Evolutionary conservation across 2,113 vertebrate genomes (phyloP).

Genomic region (Genyomyrus donnyi): DNA sequence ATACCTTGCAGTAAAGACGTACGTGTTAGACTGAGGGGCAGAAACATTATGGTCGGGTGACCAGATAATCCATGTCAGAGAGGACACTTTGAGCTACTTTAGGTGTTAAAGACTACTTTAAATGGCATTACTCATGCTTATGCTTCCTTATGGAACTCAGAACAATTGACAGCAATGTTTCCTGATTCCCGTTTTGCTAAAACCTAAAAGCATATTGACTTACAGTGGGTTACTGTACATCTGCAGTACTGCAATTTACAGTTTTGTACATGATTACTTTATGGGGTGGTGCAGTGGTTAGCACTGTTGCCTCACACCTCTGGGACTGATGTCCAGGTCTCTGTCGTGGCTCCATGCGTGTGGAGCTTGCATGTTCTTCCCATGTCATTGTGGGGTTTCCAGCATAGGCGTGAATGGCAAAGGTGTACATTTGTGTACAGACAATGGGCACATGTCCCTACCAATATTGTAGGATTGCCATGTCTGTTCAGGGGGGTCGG

Average conservation of each 20-base stretch:
- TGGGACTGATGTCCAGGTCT: not conserved
- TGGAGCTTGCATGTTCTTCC: not conserved
- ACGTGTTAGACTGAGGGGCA: not conserved
- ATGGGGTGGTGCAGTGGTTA: not conserved
- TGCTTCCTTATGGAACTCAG: not conserved
- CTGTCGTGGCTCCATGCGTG: not conserved
- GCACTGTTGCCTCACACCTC: not conserved
- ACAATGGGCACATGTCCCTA: not conserved
- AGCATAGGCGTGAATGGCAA: not conserved
- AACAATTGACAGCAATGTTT: not conserved
- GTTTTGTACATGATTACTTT: not conserved
- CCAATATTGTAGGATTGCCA: not conserved
- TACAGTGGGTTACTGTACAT: not conserved
- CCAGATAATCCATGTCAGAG: not conserved
- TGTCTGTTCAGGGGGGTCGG: not conserved
- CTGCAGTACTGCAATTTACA: not conserved
- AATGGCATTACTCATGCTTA: not conserved
- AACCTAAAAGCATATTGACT: not conserved
- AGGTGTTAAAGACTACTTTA: not conserved
- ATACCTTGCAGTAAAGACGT: not conserved
- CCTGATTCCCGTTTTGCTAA: not conserved
- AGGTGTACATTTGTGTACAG: not conserved
- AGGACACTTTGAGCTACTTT: not conserved
- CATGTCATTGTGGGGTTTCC: not conserved
- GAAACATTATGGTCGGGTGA: not conserved